A percentile compares a stretch with the other conserved stretches of the same genome.
Evolutionary conservation across 2,113 vertebrate species (phyloP).

Genomic region (Crotalus tigris): DNA sequence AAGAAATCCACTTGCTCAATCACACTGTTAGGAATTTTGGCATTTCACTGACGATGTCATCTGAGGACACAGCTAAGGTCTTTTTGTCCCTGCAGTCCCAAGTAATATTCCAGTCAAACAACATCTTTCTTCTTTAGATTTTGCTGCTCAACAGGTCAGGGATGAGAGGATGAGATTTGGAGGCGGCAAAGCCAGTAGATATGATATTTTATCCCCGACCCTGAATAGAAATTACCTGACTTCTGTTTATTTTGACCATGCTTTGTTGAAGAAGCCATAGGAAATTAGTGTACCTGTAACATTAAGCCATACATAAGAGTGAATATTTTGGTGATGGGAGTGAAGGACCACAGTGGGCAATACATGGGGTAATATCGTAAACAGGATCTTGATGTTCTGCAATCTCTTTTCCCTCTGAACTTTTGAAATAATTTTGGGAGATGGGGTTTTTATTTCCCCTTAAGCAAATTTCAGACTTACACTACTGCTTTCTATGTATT

Average conservation of each 20-base stretch:
- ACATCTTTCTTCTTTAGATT: neutral
- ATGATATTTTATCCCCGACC: neutral
- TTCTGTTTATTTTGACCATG: neutral
- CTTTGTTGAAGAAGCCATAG: neutral
- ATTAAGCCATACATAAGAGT: neutral
- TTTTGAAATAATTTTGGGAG: neutral
- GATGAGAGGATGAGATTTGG: neutral
- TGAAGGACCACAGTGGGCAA: neutral
- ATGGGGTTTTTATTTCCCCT: neutral
- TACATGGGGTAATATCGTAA: neutral
- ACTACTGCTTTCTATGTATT: neutral
- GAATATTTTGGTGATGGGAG: neutral
- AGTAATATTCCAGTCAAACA: neutral
- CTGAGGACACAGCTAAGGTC: neutral
- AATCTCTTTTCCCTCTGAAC: neutral
- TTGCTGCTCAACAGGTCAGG: neutral
- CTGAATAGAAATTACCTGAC: neutral
- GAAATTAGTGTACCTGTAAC: neutral
- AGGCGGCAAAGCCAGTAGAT: neutral
- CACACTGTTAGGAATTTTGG: neutral
- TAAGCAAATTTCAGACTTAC: neutral
- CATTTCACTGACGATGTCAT: conserved; percentile 1
- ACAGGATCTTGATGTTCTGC: neutral
- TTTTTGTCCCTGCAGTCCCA: neutral
- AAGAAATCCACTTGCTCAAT: conserved; percentile 4